These are phyloP conservation scores for Drosophila triauraria DNA, from an alignment of 1,140 invertebrate genomes.

Conservation along the genomic window DNA sequence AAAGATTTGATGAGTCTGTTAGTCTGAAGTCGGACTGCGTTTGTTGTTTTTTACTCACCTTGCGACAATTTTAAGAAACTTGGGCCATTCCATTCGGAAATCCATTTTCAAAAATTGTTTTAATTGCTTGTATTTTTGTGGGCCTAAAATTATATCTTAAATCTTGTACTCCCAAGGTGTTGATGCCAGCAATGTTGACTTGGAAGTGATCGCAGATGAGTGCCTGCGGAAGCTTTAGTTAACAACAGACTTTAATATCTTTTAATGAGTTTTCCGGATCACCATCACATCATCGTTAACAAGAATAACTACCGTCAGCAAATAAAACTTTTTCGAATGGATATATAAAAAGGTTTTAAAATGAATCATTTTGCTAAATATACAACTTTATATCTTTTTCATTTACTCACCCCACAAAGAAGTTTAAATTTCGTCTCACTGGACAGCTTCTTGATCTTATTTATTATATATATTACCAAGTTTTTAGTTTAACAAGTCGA, in stretches of 20 bases:
- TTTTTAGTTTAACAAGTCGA: no score
- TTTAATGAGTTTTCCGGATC: background rate
- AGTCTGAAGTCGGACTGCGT: no score
- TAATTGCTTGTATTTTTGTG: no score
- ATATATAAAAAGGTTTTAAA: background rate
- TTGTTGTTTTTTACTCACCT: conserved; percentile 43
- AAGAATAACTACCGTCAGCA: background rate
- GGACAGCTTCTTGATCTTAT: no score
- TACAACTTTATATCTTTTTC: no score
- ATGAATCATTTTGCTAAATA: no score
- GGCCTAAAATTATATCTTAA: background rate
- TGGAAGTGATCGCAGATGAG: background rate
- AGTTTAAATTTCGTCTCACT: no score
- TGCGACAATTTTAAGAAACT: conserved; percentile 45
- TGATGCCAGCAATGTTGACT: background rate
- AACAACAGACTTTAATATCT: background rate
- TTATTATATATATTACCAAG: no score
- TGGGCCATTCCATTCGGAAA: conserved; percentile 23
- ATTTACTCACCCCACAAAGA: no score
- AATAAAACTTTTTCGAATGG: background rate
- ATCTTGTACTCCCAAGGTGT: conserved; percentile 34
- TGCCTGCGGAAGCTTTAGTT: background rate
- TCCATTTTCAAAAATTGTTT: background rate
- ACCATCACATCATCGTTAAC: background rate
- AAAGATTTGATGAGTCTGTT: no score